Evolutionary conservation across 2,888 invertebrate species (phyloP), one percentile per base, ranked within the genome.

Genomic region (Coelogynopora nodosa): DNA sequence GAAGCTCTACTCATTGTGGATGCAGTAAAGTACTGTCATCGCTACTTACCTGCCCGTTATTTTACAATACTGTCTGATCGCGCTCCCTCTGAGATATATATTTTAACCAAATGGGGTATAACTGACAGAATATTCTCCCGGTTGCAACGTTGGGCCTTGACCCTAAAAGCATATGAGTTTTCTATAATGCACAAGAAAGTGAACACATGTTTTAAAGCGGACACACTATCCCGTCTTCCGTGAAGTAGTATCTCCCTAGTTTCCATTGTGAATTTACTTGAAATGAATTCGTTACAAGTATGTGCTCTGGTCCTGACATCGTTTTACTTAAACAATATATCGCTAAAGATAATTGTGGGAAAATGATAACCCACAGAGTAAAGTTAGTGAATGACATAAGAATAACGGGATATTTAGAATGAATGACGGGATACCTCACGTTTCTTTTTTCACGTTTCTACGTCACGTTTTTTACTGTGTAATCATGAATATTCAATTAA

Each of bases 401-500:
- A n/a, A n/a, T n/a, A n/a, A n/a, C n/a, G n/a, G n/a, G n/a, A n/a
- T n/a, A n/a, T n/a, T n/a, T n/a, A n/a, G n/a, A n/a, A n/a, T n/a
- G n/a, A n/a, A n/a, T n/a, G n/a, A n/a, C n/a, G n/a, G n/a, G n/a
- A n/a, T n/a, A n/a, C n/a, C n/a, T n/a, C n/a, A n/a, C n/a, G n/a
- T n/a, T n/a, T n/a, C n/a, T n/a, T 30, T 82, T 27, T 82, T 28
- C 31, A 82, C 27, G 82, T 31, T 31, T n/a, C 2, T 30, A 2
- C 2, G 30, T 82, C 1, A 26, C 13, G 31, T n/a, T n/a, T 2
- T 74, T 2, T 10, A 23, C n/a, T 27, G 31, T 13, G 2, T 82
- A 82, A 82, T 30, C 30, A 82, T 82, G 82, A 82, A 31, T 82
- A 82, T 82, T 82, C 82, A 30, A 82, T 82, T 29, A 2, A 82